Evolutionary conservation across 2,888 invertebrate species (phyloP).

Genomic region (Muscina levida): DNA sequence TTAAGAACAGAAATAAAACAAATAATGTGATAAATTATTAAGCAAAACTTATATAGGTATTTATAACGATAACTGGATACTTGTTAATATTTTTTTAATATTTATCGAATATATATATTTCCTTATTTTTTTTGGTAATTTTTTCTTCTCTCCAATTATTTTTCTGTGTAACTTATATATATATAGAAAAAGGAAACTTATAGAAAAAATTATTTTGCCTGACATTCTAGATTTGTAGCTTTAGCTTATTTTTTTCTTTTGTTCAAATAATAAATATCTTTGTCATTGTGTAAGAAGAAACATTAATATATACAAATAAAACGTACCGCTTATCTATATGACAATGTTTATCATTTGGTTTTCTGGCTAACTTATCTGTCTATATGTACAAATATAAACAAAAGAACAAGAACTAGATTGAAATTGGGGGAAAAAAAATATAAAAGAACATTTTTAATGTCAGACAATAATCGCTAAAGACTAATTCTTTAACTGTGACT

Average conservation of each 20-base stretch:
- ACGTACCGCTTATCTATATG: slow-evolving; percentile 27
- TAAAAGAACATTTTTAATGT: too few species aligned
- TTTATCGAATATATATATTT: neutral
- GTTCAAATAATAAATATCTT: neutral
- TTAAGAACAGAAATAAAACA: too few species aligned
- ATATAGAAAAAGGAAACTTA: slow-evolving; percentile 16
- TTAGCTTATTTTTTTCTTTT: slow-evolving; percentile 25
- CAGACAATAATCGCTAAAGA: too few species aligned
- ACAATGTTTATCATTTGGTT: slow-evolving; percentile 20
- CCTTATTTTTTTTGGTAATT: neutral
- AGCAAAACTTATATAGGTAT: slow-evolving; percentile 8
- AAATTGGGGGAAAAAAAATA: too few species aligned
- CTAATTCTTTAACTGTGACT: too few species aligned
- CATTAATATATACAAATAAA: too few species aligned
- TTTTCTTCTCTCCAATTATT: neutral
- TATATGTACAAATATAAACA: slow-evolving; percentile 8
- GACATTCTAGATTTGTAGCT: slow-evolving; percentile 13
- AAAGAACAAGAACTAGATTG: neutral
- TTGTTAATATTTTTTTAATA: slow-evolving; percentile 33
- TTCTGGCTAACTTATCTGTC: neutral
- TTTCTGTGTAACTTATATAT: slow-evolving; percentile 1
- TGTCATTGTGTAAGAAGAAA: slow-evolving; percentile 22
- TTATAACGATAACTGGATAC: slow-evolving; percentile 8
- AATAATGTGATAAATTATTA: slow-evolving; percentile 36
- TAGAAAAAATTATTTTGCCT: slow-evolving; percentile 25